These are phyloP conservation scores for Bucorvus abyssinicus DNA, from an alignment of 2,797 vertebrate genomes.

Conservation along the genomic window DNA sequence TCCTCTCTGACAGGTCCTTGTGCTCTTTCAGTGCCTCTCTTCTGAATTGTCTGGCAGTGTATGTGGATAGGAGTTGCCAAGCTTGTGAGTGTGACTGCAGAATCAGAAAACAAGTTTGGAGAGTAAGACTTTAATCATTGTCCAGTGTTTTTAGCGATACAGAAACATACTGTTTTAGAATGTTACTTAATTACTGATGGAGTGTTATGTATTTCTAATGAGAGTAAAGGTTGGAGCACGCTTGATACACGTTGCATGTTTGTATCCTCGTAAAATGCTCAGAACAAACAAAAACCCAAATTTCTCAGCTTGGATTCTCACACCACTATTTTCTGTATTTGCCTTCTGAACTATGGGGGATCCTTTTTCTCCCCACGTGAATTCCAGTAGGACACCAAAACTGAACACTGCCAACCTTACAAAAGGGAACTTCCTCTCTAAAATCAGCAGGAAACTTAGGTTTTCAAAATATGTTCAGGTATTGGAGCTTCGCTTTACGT, in stretches of 20 bases:
- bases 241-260: slow-evolving; percentile 37
- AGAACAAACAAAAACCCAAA: neutral
- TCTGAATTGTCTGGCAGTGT: neutral
- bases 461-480: neutral
- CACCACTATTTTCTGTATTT: neutral
- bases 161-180: neutral
- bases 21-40: slow-evolving; percentile 58
- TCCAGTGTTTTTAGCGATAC: neutral
- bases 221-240: slow-evolving; percentile 28
- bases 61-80: neutral
- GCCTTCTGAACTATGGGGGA: neutral
- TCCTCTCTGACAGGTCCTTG: neutral
- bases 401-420: neutral
- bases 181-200: neutral
- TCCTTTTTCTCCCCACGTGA: neutral
- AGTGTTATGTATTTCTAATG: neutral
- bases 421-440: neutral
- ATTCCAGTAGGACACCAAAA: neutral
- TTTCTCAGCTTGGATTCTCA: neutral
- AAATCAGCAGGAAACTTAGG: neutral
- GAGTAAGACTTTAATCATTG: neutral
- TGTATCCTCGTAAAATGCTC: neutral
- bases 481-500: neutral
- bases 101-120: neutral
- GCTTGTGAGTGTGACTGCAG: neutral